A percentile compares a stretch with the other conserved stretches of the same genome.
Conservation (phyloP, 2,113 vertebrate species). For the Colinus virginianus region DNA sequence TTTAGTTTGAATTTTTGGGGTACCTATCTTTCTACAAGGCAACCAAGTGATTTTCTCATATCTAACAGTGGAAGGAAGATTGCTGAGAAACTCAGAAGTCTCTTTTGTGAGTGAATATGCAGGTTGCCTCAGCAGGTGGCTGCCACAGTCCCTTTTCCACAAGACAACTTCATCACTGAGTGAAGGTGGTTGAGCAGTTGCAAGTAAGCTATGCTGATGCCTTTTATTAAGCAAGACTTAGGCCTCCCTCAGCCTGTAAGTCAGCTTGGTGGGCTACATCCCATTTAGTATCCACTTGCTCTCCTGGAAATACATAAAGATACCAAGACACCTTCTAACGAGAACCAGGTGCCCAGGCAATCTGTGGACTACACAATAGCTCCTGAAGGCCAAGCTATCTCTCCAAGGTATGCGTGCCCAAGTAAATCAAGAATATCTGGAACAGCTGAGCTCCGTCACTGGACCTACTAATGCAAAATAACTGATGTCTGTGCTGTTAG, state of each 20-base stretch:
- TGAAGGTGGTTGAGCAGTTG: not conserved
- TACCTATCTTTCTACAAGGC: not conserved
- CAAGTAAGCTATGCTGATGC: not conserved
- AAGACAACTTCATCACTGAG: not conserved
- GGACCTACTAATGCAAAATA: not conserved
- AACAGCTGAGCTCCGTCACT: not conserved
- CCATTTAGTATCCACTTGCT: not conserved
- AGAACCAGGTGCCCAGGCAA: not conserved
- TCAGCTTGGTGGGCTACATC: not conserved
- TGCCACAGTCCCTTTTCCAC: fast-evolving
- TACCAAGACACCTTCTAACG: not conserved
- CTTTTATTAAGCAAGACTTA: not conserved
- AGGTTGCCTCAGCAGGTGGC: not conserved
- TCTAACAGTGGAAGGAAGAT: not conserved
- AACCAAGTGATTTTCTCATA: not conserved
- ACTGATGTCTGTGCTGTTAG: not conserved
- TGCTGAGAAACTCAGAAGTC: not conserved
- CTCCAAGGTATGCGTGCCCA: not conserved
- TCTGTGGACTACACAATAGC: not conserved
- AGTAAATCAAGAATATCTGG: not conserved
- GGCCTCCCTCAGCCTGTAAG: not conserved
- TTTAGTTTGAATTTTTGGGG: not conserved
- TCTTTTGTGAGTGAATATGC: not conserved
- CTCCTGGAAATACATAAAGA: not conserved
- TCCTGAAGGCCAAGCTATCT: not conserved